Conservation (phyloP, 1,140 invertebrate genomes). For the Drosophila chauvacae region DNA sequence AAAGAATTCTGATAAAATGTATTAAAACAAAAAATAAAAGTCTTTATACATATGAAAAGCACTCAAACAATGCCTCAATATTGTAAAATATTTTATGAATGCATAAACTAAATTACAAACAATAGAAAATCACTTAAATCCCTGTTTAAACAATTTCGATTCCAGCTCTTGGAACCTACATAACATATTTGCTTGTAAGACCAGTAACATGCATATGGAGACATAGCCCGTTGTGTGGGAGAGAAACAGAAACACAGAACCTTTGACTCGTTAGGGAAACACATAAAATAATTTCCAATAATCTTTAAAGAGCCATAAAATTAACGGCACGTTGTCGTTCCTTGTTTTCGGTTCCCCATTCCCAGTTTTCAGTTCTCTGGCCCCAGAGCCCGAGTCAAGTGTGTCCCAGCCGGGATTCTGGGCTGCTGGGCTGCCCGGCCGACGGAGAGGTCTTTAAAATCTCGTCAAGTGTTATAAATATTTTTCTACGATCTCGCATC, state of each 20-base stretch:
- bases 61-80: neutral
- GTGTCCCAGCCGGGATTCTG: constrained; percentile 39
- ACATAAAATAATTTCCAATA: constrained; percentile 82
- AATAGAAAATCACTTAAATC: neutral
- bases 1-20: neutral
- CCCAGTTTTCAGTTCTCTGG: constrained; percentile 7
- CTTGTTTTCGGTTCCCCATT: constrained; percentile 34
- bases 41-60: too few relatives aligned
- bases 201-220: neutral
- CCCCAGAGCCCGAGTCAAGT: constrained; percentile 57
- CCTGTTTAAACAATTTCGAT: neutral
- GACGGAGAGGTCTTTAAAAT: constrained; percentile 53
- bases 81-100: neutral
- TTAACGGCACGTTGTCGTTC: constrained; percentile 71
- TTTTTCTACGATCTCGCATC: constrained; percentile 64
- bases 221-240: constrained; percentile 2
- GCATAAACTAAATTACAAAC: neutral
- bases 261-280: constrained; percentile 68
- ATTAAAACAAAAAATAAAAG: neutral
- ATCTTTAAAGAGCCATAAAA: constrained; percentile 80
- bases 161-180: neutral
- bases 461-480: constrained; percentile 82
- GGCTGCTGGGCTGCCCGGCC: constrained; percentile 1
- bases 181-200: neutral
- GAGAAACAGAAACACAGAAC: constrained; percentile 36